phyloP scores from a whole-genome alignment of 2,888 invertebrate species.

The Megaustenia siamemsis region DNA sequence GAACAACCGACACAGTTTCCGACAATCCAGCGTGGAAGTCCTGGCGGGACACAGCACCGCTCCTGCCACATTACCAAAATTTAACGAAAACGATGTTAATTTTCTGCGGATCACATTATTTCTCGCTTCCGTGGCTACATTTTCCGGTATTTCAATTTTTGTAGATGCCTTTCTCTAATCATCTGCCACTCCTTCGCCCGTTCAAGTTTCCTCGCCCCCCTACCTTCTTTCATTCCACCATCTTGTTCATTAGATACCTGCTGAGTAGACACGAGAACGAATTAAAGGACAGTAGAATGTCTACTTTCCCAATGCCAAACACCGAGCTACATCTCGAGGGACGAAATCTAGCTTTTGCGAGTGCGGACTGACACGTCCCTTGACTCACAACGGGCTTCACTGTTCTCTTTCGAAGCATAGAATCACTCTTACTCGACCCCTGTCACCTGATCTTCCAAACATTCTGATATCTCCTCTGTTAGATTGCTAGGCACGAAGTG shows the following conservation, averaged over 20 bases:
- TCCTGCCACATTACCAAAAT: constrained; percentile 32
- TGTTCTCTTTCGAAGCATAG: not conserved
- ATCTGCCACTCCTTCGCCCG: not conserved
- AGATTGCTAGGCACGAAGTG: constrained; percentile 10
- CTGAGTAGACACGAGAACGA: not conserved
- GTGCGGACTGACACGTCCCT: constrained; percentile 41
- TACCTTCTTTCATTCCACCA: not conserved
- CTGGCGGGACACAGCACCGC: not conserved
- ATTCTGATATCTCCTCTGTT: constrained; percentile 7
- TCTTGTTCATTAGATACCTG: not conserved
- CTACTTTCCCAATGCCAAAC: constrained; percentile 23
- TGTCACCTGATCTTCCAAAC: constrained; percentile 44
- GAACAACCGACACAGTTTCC: not conserved
- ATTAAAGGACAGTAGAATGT: not conserved
- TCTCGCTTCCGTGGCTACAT: not conserved
- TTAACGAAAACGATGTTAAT: constrained; percentile 35
- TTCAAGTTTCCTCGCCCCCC: not conserved
- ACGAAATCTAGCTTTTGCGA: constrained; percentile 6
- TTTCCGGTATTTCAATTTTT: constrained; percentile 17
- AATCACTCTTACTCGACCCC: constrained; percentile 25
- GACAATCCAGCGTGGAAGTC: constrained; percentile 5
- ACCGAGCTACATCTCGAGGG: not conserved
- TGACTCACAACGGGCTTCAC: constrained; percentile 22
- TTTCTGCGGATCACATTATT: constrained; percentile 29
- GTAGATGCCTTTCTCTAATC: not conserved